Evolutionary conservation across 2,888 invertebrate species (phyloP).

Genomic region (Cephus pygmeus): DNA sequence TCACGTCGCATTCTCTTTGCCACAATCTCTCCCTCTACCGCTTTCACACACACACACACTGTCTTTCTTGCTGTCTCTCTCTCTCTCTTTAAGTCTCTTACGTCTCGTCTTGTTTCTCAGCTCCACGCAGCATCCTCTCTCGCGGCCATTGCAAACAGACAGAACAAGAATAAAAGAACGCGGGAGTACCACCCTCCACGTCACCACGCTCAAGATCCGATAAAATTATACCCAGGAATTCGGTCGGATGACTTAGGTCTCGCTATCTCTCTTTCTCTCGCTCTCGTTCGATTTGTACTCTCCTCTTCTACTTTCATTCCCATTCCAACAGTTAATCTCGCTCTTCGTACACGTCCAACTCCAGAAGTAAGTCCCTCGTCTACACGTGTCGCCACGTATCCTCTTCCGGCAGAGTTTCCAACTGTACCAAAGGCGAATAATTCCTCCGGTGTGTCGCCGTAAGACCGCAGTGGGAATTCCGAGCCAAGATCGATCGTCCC

Average conservation of each 20-base stretch:
- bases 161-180: constrained; percentile 2
- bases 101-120: constrained; percentile 15
- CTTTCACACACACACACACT: constrained; percentile 18
- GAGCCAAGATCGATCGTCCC: background rate
- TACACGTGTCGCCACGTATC: background rate
- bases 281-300: background rate
- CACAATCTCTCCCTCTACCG: constrained; percentile 19
- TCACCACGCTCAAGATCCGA: constrained; percentile 22
- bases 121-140: constrained; percentile 11
- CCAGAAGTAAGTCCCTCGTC: background rate
- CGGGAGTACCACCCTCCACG: constrained; percentile 7
- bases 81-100: constrained; percentile 14
- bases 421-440: background rate
- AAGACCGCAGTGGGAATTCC: background rate
- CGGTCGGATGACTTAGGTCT: background rate
- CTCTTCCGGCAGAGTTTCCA: background rate
- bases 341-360: background rate
- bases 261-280: background rate
- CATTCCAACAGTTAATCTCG: background rate
- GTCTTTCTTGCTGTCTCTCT: constrained; percentile 11
- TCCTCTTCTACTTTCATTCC: background rate
- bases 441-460: background rate
- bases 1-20: constrained; percentile 3
- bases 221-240: constrained; percentile 25
- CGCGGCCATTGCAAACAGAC: constrained; percentile 1